These are phyloP conservation scores for Opisthograptis luteolata DNA, from an alignment of 2,888 invertebrate species.

Conservation along the genomic window DNA sequence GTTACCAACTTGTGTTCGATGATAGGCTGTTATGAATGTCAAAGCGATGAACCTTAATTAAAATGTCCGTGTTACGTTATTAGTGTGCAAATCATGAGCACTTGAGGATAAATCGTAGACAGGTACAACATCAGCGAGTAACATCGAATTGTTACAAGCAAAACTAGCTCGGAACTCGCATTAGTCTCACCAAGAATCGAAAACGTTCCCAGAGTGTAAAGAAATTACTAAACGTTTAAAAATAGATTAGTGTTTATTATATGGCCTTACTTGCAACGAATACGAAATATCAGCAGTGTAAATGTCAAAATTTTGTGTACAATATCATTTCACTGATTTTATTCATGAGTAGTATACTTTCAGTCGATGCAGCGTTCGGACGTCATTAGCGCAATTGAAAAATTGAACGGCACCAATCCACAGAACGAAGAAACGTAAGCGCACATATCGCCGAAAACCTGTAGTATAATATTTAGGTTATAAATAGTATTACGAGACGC, in stretches of 20 bases:
- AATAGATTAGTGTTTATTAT: constrained; percentile 84
- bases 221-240: constrained; percentile 84
- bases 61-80: constrained; percentile 82
- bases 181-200: constrained; percentile 80
- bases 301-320: constrained; percentile 84
- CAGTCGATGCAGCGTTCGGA: constrained; percentile 75
- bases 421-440: constrained; percentile 81
- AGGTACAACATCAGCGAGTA: constrained; percentile 62
- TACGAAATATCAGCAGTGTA: constrained; percentile 83
- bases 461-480: constrained; percentile 85
- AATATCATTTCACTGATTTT: constrained; percentile 83
- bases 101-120: constrained; percentile 59
- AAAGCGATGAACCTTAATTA: constrained; percentile 84
- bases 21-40: constrained; percentile 82
- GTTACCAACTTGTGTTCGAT: constrained; percentile 74
- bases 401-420: constrained; percentile 80
- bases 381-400: constrained; percentile 80
- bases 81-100: constrained; percentile 78
- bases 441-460: constrained; percentile 85
- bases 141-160: constrained; percentile 75
- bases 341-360: constrained; percentile 70
- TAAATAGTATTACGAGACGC: constrained; percentile 84
- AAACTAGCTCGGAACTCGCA: constrained; percentile 73
- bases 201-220: constrained; percentile 80
- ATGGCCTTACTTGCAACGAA: constrained; percentile 84